These are phyloP conservation scores for Lethenteron reissneri DNA, from an alignment of 2,113 vertebrate species.

Conservation along the genomic window DNA sequence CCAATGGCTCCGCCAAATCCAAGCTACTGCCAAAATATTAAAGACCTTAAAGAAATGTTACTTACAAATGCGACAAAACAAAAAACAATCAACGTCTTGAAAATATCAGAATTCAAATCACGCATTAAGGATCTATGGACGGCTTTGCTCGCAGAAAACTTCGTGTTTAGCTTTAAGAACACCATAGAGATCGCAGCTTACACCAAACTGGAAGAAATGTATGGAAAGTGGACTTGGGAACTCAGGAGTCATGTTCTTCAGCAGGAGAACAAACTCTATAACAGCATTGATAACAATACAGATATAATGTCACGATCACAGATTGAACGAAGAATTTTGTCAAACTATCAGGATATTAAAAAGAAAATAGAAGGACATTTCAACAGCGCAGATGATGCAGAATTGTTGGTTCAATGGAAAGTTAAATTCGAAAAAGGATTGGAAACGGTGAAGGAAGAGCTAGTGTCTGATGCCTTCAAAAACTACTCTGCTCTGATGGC, in stretches of 20 bases:
- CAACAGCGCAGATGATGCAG: slow-evolving; percentile 15
- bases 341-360: slow-evolving; percentile 10
- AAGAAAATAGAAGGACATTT: slow-evolving; percentile 18
- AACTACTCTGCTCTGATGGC: slow-evolving; percentile 14
- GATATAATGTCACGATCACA: background rate
- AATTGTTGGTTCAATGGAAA: slow-evolving; percentile 22
- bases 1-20: slow-evolving; percentile 27
- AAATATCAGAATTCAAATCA: slow-evolving; percentile 15
- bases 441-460: slow-evolving; percentile 11
- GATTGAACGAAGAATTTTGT: slow-evolving; percentile 9
- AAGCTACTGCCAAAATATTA: slow-evolving; percentile 21
- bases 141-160: slow-evolving; percentile 21
- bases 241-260: slow-evolving; percentile 19
- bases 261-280: slow-evolving; percentile 17
- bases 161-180: slow-evolving; percentile 27
- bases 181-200: slow-evolving; percentile 19
- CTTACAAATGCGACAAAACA: slow-evolving; percentile 14
- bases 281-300: slow-evolving; percentile 15
- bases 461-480: slow-evolving; percentile 12
- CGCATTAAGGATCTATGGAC: slow-evolving; percentile 19
- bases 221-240: slow-evolving; percentile 19
- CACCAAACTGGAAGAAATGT: slow-evolving; percentile 16
- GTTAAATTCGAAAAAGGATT: slow-evolving; percentile 12
- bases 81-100: slow-evolving; percentile 2
- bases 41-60: slow-evolving; percentile 19